phyloP scores from a whole-genome alignment of 2,888 invertebrate species.

The Hedya salicella region DNA sequence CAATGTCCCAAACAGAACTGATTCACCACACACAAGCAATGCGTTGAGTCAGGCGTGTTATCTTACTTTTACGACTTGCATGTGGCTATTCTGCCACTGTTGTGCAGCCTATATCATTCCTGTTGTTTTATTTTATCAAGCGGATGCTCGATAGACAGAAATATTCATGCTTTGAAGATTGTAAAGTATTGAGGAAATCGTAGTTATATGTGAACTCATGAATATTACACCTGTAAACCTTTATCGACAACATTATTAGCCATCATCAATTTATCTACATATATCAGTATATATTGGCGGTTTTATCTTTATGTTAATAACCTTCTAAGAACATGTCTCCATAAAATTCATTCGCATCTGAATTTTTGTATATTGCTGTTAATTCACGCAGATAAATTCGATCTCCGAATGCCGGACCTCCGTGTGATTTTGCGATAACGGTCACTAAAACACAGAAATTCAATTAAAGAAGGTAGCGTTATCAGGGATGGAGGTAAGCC shows the following conservation, averaged over 20 bases:
- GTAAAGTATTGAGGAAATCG: slow-evolving; percentile 35
- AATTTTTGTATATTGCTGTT: slow-evolving; percentile 56
- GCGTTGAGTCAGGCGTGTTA: slow-evolving; percentile 55
- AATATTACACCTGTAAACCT: slow-evolving; percentile 46
- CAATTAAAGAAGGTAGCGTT: slow-evolving; percentile 80
- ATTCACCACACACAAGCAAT: slow-evolving; percentile 65
- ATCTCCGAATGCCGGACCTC: slow-evolving; percentile 60
- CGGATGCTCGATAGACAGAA: slow-evolving; percentile 67
- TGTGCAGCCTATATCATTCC: slow-evolving; percentile 51
- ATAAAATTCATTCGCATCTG: slow-evolving; percentile 37
- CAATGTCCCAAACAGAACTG: slow-evolving; percentile 66
- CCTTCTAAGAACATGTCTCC: slow-evolving; percentile 54
- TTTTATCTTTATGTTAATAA: slow-evolving; percentile 42
- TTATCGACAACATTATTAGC: slow-evolving; percentile 56
- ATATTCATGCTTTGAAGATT: slow-evolving; percentile 52
- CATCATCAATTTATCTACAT: slow-evolving; percentile 51
- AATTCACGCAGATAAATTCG: slow-evolving; percentile 68
- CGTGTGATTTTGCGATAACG: slow-evolving; percentile 76
- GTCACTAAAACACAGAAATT: slow-evolving; percentile 74
- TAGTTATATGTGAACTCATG: slow-evolving; percentile 22
- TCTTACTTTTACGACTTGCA: slow-evolving; percentile 71
- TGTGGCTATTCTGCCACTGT: slow-evolving; percentile 55
- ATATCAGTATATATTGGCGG: slow-evolving; percentile 51
- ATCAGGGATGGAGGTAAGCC: slow-evolving; percentile 68
- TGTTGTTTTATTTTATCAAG: slow-evolving; percentile 69